A percentile compares a stretch with the other conserved stretches of the same genome.
Conservation (phyloP, 2,113 vertebrate species). For the Coptodon rendalli region DNA sequence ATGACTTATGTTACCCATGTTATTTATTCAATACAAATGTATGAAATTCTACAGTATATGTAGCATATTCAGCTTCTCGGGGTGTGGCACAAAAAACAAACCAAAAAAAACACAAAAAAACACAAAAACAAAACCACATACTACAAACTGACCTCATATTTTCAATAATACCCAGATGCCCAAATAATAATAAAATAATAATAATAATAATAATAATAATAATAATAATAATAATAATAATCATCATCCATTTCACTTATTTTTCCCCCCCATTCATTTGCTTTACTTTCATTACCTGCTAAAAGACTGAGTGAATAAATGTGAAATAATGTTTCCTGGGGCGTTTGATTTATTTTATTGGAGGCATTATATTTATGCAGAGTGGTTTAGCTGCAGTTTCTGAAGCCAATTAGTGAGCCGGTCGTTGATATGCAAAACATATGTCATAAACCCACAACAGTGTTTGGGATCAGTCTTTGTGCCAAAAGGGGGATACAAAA, state of each 20-base stretch:
- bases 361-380: not conserved
- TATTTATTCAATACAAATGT: not conserved
- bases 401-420: not conserved
- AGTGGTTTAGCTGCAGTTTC: not conserved
- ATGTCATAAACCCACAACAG: not conserved
- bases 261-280: not conserved
- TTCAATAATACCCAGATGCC: not conserved
- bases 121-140: not conserved
- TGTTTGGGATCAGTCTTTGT: not conserved
- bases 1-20: not conserved
- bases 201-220: not conserved
- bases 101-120: fast-evolving
- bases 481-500: not conserved
- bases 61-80: not conserved
- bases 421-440: not conserved
- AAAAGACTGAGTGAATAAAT: not conserved
- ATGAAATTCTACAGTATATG: not conserved
- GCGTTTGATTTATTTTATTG: not conserved
- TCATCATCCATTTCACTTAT: not conserved
- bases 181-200: not conserved
- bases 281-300: not conserved
- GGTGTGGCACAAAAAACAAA: not conserved
- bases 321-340: not conserved
- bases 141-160: not conserved
- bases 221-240: not conserved